A percentile compares a stretch with the other conserved stretches of the same genome.
Conservation (phyloP, 2,113 vertebrate species). For the Loxodonta africana region DNA sequence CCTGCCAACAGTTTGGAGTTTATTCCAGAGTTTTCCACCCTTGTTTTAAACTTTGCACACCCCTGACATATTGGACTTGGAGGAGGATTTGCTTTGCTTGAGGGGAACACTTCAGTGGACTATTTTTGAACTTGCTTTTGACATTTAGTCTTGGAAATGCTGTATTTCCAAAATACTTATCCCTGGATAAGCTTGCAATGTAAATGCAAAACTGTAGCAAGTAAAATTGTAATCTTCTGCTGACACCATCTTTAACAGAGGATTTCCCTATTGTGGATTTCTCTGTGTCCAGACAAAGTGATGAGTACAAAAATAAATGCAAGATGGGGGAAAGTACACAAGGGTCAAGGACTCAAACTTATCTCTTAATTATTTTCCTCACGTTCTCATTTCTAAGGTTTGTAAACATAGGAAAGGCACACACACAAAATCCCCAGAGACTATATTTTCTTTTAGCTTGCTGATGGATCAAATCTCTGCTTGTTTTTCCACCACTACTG, state of each 20-base stretch:
- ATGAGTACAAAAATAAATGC: neutral
- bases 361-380: neutral
- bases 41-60: constrained; percentile 54
- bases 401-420: constrained; percentile 28
- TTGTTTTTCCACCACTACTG: constrained; percentile 55
- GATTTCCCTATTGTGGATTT: neutral
- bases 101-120: constrained; percentile 65
- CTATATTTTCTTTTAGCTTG: constrained; percentile 38
- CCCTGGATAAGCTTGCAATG: constrained; percentile 2
- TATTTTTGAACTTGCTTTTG: constrained; percentile 64
- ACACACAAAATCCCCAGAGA: neutral
- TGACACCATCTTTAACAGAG: neutral
- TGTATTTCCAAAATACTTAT: constrained; percentile 62
- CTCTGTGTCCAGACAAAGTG: neutral
- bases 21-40: constrained; percentile 33
- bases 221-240: constrained; percentile 23
- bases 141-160: constrained; percentile 73
- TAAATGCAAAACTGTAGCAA: neutral
- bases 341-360: neutral
- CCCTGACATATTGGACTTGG: constrained; percentile 56
- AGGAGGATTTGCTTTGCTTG: constrained; percentile 73
- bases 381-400: neutral
- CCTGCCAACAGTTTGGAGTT: constrained; percentile 67
- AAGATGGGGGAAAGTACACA: neutral
- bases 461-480: neutral